A percentile compares a stretch with the other conserved stretches of the same genome.
phyloP scores from a whole-genome alignment of 2,113 vertebrate species.

The Gasterosteus nipponicus region DNA sequence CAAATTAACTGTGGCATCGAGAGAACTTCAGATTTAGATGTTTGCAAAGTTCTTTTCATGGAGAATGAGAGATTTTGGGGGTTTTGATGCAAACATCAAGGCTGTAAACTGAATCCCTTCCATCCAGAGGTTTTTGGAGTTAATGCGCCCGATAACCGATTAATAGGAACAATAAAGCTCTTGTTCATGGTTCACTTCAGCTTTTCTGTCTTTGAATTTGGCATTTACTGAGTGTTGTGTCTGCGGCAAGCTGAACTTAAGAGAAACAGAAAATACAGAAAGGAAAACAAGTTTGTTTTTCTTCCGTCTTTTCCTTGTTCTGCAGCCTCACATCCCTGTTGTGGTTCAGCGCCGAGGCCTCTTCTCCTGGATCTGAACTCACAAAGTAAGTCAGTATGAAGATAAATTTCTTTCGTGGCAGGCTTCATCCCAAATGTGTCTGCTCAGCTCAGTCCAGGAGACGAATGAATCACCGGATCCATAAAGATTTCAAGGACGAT shows the following conservation, averaged over 20 bases:
- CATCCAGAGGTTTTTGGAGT: background rate
- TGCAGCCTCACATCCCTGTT: slow-evolving; percentile 1
- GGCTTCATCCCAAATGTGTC: slow-evolving; percentile 12
- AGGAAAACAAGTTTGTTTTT: background rate
- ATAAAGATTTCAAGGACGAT: background rate
- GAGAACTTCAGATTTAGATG: background rate
- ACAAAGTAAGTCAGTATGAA: slow-evolving; percentile 9
- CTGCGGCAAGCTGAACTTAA: background rate
- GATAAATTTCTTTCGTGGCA: slow-evolving; percentile 3
- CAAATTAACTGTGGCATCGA: background rate
- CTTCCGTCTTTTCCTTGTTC: background rate
- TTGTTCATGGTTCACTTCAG: background rate
- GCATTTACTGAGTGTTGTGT: background rate
- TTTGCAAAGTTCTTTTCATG: background rate
- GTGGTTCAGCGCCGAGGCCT: background rate
- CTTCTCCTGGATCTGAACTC: slow-evolving; percentile 11
- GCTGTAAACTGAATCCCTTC: background rate
- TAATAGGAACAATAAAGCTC: slow-evolving; percentile 9
- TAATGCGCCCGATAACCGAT: background rate
- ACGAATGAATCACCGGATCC: slow-evolving; percentile 21
- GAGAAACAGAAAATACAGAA: background rate
- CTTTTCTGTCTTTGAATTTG: background rate
- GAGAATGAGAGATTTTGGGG: background rate
- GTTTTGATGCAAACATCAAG: background rate
- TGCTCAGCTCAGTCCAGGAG: background rate